Evolutionary conservation across 1,140 invertebrate species (phyloP).

Genomic region (Chironomus striatipennis): DNA sequence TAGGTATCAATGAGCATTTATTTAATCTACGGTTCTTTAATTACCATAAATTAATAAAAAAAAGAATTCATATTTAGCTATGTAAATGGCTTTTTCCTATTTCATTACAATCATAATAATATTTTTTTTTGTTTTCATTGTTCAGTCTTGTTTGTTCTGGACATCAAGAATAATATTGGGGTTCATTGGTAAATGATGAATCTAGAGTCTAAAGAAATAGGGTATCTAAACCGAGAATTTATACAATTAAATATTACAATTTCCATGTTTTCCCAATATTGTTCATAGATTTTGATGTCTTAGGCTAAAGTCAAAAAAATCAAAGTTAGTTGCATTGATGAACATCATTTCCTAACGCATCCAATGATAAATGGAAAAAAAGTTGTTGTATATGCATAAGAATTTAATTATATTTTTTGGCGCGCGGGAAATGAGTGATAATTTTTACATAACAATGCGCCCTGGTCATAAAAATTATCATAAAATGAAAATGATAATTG

Average conservation of each 20-base stretch:
- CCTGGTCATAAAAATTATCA: constrained; percentile 13
- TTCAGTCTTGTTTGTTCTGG: too few relatives aligned
- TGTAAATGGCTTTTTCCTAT: neutral
- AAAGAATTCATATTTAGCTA: neutral
- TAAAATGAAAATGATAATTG: constrained; percentile 14
- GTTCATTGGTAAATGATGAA: too few relatives aligned
- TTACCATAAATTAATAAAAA: constrained; percentile 10
- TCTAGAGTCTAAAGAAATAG: too few relatives aligned
- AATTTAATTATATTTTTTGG: neutral
- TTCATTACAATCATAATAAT: neutral
- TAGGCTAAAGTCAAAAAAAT: too few relatives aligned
- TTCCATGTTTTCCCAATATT: too few relatives aligned
- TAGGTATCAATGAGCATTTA: neutral
- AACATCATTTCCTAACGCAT: neutral
- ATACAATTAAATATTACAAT: too few relatives aligned
- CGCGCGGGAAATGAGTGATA: constrained; percentile 5
- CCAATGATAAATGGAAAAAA: neutral
- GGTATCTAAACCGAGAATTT: too few relatives aligned
- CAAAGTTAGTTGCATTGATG: too few relatives aligned
- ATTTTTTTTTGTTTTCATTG: neutral
- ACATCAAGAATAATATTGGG: too few relatives aligned
- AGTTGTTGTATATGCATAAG: too few relatives aligned
- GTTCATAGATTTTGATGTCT: too few relatives aligned
- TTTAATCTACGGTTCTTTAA: neutral
- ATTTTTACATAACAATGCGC: constrained; percentile 8